Evolutionary conservation across 2,797 vertebrate species (phyloP).

Genomic region (Morelia viridis): DNA sequence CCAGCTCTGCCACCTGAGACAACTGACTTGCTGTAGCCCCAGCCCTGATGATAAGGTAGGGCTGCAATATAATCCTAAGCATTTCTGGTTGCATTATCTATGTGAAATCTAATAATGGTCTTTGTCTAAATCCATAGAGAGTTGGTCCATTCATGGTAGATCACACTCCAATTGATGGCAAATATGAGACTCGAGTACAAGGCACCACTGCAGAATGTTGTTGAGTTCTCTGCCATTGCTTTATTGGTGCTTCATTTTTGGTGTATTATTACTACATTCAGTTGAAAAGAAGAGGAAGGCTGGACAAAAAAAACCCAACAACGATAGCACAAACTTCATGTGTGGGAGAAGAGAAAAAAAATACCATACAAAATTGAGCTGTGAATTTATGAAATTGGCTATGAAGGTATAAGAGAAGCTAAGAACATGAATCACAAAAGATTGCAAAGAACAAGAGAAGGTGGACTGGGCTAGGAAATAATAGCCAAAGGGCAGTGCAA

Average conservation of each 20-base stretch:
- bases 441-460: neutral
- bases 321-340: neutral
- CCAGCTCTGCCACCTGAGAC: neutral
- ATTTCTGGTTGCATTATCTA: neutral
- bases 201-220: neutral
- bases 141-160: neutral
- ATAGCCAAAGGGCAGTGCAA: neutral
- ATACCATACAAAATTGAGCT: neutral
- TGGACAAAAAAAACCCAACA: neutral
- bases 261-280: neutral
- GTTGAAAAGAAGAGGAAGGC: neutral
- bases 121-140: neutral
- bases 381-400: neutral
- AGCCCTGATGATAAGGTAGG: neutral
- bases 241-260: neutral
- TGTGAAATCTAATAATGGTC: neutral
- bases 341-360: neutral
- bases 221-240: neutral
- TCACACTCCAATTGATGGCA: neutral
- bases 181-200: neutral
- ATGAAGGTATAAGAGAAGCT: neutral
- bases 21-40: neutral
- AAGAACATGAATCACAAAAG: conserved; percentile 2
- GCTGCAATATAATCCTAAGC: neutral
- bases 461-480: neutral